A percentile compares a stretch with the other conserved stretches of the same genome.
These are phyloP conservation scores for Lepidochrysops patricia DNA, from an alignment of 2,888 invertebrate species.

Conservation along the genomic window DNA sequence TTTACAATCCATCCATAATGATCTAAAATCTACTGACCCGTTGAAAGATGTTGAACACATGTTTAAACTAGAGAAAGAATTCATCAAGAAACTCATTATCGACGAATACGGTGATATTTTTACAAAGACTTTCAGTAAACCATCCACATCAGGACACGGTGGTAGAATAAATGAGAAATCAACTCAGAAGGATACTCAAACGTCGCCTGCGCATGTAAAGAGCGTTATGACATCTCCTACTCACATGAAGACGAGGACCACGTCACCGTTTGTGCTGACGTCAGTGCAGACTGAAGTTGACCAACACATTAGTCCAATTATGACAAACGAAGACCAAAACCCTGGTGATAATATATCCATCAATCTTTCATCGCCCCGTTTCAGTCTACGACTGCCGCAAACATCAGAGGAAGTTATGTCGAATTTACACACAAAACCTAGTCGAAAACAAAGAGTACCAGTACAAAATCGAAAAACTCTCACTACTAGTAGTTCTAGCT, in stretches of 20 bases:
- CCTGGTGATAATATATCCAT: conserved; percentile 48
- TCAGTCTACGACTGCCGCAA: conserved; percentile 55
- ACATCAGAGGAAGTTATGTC: conserved; percentile 49
- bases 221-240: conserved; percentile 65
- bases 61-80: conserved; percentile 60
- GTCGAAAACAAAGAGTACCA: conserved; percentile 18
- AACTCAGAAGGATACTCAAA: conserved; percentile 61
- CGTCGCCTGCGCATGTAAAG: conserved; percentile 59
- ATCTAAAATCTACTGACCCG: conserved; percentile 49
- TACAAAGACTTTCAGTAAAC: conserved; percentile 52
- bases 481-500: conserved; percentile 44
- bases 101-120: conserved; percentile 59
- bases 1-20: conserved; percentile 54
- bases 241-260: conserved; percentile 55
- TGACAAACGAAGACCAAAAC: conserved; percentile 33
- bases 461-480: conserved; percentile 25
- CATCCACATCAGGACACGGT: conserved; percentile 42
- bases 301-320: conserved; percentile 53
- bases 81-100: conserved; percentile 57
- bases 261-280: conserved; percentile 48
- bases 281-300: conserved; percentile 44
- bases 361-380: conserved; percentile 60
- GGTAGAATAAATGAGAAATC: conserved; percentile 40
- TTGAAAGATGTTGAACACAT: conserved; percentile 52
- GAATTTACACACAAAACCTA: conserved; percentile 34